Conservation (phyloP, 1,140 invertebrate genomes). For the Apis cerana region DNA sequence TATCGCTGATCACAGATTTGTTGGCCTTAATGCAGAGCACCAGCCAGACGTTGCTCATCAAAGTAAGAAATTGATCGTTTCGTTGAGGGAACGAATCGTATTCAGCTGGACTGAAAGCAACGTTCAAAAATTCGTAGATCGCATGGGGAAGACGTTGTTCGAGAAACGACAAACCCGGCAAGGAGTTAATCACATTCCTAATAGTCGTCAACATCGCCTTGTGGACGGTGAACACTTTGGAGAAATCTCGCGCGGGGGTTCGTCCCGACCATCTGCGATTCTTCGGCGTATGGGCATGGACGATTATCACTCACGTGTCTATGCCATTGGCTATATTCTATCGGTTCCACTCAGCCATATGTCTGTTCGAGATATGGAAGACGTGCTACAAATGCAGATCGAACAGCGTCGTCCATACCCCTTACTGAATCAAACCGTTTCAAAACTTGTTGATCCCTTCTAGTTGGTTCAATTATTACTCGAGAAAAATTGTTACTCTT, state of each 20-base stretch:
- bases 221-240: conserved; percentile 92
- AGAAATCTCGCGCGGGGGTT: conserved; percentile 91
- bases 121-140: conserved; percentile 81
- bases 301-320: conserved; percentile 92
- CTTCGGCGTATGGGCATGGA: conserved; percentile 93
- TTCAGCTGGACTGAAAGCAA: no score
- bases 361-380: conserved; percentile 92
- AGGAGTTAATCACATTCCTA: conserved; percentile 92
- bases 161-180: conserved; percentile 88
- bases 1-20: conserved; percentile 83
- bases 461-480: background rate
- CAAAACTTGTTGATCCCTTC: background rate
- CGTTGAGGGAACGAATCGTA: background rate
- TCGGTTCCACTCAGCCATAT: conserved; percentile 90
- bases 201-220: conserved; percentile 92
- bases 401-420: conserved; percentile 23
- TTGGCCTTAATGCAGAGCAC: conserved; percentile 84
- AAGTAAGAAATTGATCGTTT: conserved; percentile 62
- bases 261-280: conserved; percentile 89
- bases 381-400: conserved; percentile 82
- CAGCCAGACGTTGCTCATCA: conserved; percentile 88
- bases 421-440: conserved; percentile 14
- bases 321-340: conserved; percentile 94
- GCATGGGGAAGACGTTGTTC: conserved; percentile 87
- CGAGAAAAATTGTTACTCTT: background rate